Evolutionary conservation across 2,797 vertebrate species (phyloP), one percentile per base, ranked within the genome.

Genomic region (Clarias platycephalus): DNA sequence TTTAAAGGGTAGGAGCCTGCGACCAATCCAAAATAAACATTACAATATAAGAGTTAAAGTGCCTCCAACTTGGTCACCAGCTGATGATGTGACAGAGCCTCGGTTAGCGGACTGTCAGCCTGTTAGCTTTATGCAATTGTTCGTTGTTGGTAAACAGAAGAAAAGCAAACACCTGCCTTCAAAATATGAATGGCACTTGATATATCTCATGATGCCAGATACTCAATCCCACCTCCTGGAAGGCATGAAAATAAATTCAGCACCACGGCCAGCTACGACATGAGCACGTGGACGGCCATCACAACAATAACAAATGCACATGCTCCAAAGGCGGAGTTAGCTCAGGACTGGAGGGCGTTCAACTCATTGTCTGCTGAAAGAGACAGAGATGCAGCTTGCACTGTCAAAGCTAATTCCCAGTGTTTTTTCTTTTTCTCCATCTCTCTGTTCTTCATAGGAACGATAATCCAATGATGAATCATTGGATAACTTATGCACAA

Each of bases 231-330:
- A 63, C 76, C 76, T 44, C 34, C 13, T 63, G 24, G 44, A 79
- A 63, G 26, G 2, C 58, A 44, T 26, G 58, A 63, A 79, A 63
- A 37, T 16, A 79, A 79, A 37, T 79, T 79, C 77, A 79, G 77
- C 68, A 58, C 75, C 53, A 71, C 31, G 40, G 72, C 44, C 26
- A 80, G 49, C 83, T 49, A 37, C 75, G 8, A 44, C 37, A 44
- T 63, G 24, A 18, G 53, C 55, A 68, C 24, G 31, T 55, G 49
- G 68, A 66, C 60, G 55, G 24, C 31, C 28, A 78, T 10, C 37
- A 67, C 22, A 66, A 60, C 63, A 24, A 55, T 68, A 79, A 63
- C 58, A 79, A 63, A 79, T 40, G 16, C 77, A 64, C 37, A n/a
- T 63, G 77, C 26, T 20, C 24, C 15, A 10, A 16, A 26, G 34